A percentile compares a stretch with the other conserved stretches of the same genome.
phyloP scores from a whole-genome alignment of 2,888 invertebrate genomes.

The Brenthis hecate region DNA sequence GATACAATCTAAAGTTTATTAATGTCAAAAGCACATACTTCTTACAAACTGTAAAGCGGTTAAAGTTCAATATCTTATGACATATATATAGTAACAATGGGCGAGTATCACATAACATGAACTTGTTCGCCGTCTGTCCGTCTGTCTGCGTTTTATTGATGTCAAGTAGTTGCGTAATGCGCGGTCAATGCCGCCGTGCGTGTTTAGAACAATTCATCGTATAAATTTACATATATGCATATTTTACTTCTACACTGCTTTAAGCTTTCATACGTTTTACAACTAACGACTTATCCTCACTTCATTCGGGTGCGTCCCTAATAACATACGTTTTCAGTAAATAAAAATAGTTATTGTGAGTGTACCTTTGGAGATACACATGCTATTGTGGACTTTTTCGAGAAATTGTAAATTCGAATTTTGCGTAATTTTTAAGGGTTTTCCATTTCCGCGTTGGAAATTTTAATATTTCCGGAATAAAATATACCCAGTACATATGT shows the following conservation, averaged over 20 bases:
- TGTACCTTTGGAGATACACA: too few species aligned
- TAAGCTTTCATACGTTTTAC: background rate
- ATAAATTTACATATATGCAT: constrained; percentile 27
- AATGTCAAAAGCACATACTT: background rate
- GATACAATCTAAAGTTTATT: too few species aligned
- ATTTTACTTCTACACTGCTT: background rate
- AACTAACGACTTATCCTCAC: too few species aligned
- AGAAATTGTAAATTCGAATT: too few species aligned
- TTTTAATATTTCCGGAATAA: too few species aligned
- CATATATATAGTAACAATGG: constrained; percentile 18
- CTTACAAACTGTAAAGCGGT: background rate
- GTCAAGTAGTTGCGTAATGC: constrained; percentile 63
- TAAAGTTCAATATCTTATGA: constrained; percentile 12
- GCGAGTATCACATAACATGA: constrained; percentile 34
- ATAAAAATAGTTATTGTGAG: too few species aligned
- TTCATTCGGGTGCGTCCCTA: too few species aligned
- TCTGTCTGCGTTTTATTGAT: constrained; percentile 53
- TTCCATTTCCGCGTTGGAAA: too few species aligned
- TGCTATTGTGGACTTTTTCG: too few species aligned
- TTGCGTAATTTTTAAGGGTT: too few species aligned
- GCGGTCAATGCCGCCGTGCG: constrained; percentile 57
- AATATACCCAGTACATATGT: too few species aligned
- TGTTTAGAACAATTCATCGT: background rate
- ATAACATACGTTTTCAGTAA: too few species aligned
- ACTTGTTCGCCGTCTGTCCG: constrained; percentile 49